Evolutionary conservation across 1,140 invertebrate species (phyloP).

Genomic region (Tetraneura akinire): DNA sequence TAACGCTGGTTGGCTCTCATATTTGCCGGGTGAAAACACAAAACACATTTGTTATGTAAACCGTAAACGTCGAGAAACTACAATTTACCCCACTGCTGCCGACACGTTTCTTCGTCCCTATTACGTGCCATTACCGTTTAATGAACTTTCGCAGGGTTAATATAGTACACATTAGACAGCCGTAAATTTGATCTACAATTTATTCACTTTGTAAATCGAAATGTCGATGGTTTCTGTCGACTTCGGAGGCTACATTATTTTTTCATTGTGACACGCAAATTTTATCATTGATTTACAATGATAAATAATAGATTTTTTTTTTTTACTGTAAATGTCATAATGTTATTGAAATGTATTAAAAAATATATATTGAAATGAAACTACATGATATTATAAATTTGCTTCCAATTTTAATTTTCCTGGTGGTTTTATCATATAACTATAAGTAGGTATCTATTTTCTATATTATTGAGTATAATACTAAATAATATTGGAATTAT

Average conservation of each 20-base stretch:
- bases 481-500: too few species aligned
- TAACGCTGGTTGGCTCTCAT: neutral
- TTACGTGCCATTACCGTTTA: constrained; percentile 42
- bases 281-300: too few species aligned
- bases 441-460: too few species aligned
- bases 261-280: too few species aligned
- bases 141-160: constrained; percentile 23
- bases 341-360: too few species aligned
- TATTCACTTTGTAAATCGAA: constrained; percentile 17
- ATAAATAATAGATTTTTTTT: too few species aligned
- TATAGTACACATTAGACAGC: constrained; percentile 29
- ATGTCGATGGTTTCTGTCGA: neutral
- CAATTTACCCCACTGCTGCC: neutral
- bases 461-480: too few species aligned
- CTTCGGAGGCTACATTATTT: neutral
- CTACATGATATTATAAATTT: too few species aligned
- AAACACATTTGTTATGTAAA: constrained; percentile 31
- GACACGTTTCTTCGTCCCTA: neutral
- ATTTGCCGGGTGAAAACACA: constrained; percentile 31
- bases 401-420: too few species aligned
- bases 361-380: too few species aligned
- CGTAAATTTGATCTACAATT: constrained; percentile 30
- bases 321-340: too few species aligned
- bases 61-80: constrained; percentile 36
- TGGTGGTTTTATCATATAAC: too few species aligned